Evolutionary conservation across 2,113 vertebrate species (phyloP), one percentile per base, ranked within the genome.

Genomic region (Ciconia stormi): DNA sequence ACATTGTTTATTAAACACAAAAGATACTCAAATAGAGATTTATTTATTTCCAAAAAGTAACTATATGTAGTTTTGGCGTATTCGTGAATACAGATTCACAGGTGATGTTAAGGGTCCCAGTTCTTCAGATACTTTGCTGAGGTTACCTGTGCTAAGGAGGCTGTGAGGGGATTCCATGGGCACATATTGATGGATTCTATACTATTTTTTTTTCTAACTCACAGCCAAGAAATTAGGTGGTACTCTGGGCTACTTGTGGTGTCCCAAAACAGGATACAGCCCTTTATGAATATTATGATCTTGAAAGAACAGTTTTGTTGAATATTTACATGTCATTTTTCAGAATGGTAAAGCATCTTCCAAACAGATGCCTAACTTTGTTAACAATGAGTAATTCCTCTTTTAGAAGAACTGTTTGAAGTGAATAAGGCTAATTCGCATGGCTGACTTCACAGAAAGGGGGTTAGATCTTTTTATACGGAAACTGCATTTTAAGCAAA

Each of bases 401-500:
- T 23, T 87, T 82, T 32, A 46, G 25, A 81, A 53, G 38, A 82
- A 17, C 6, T 61, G 8, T 71, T 79, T 59, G 42, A 65, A 63
- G 58, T 55, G 17, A 69, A 4, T 80, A 47, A 73, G 46, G n/a
- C 15, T 71, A 38, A 79, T 58, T 67, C 40, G 65, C 4, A 4
- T 70, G 50, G 16, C 40, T 87, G 29, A 40, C 77, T 76, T 70
- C 17, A 29, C 52, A 85, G 58, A 62, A 67, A n/a, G 13, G 14
- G 16, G 13, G n/a, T 74, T 87, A 46, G 32, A 23, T 77, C 4
- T 61, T 83, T 88, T 50, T 38, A 17, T 46, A 23, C 10, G 38
- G 50, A 87, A 92, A 71, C 27, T 50, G 21, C 21, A 42, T 91
- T 95, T 89, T 50, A 76, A 87, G 52, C 52, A 87, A 76, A 91